Percentiles rank a stretch among this genome's conserved stretches.
Conservation (phyloP, 2,113 vertebrate species). For the Zootoca vivipara region DNA sequence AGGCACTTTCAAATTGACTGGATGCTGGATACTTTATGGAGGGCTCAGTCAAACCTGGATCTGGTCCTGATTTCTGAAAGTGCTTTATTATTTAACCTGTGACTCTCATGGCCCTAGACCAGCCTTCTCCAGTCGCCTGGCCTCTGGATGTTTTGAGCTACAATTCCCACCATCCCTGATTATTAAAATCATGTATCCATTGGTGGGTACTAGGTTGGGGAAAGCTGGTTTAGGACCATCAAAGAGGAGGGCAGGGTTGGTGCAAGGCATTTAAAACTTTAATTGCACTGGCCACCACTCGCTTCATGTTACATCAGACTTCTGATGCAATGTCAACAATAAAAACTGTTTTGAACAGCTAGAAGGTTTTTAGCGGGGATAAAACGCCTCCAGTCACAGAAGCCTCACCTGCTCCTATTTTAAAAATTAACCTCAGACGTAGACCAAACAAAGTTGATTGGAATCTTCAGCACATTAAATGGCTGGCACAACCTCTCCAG, state of each 20-base stretch:
- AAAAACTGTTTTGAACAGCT: conserved; percentile 18
- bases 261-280: background rate
- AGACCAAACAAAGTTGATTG: background rate
- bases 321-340: conserved; percentile 36
- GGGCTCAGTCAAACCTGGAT: too few relatives aligned
- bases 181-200: too few relatives aligned
- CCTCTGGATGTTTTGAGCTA: too few relatives aligned
- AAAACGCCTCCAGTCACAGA: background rate
- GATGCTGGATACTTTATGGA: too few relatives aligned
- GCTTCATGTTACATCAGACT: conserved; percentile 23
- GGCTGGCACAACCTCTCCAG: background rate
- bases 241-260: background rate
- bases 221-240: background rate
- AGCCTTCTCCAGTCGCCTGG: too few relatives aligned
- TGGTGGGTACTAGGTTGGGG: too few relatives aligned
- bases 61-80: background rate
- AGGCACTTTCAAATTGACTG: too few relatives aligned
- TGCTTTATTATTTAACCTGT: background rate
- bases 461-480: background rate
- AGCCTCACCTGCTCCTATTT: conserved; percentile 18
- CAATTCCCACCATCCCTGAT: too few relatives aligned
- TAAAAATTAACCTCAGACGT: background rate
- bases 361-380: background rate
- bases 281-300: background rate
- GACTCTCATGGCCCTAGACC: background rate